Evolutionary conservation across 2,113 vertebrate genomes (phyloP).

Genomic region (Noturus placidus): DNA sequence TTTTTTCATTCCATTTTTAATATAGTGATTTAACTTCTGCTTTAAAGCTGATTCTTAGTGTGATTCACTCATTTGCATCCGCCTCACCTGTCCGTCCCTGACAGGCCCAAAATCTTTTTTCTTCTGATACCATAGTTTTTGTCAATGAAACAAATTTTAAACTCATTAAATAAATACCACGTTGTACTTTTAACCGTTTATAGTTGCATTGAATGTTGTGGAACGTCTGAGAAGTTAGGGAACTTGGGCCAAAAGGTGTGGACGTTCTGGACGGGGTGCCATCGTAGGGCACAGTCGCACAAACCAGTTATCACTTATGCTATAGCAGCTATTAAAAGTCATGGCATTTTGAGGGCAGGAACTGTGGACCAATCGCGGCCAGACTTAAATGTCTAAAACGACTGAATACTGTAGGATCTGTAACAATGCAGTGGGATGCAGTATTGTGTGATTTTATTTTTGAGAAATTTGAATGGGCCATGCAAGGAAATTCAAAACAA

Average conservation of each 20-base stretch:
- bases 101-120: neutral
- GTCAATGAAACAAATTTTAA: neutral
- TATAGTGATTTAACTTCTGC: no score
- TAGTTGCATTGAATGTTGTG: neutral
- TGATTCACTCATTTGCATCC: no score
- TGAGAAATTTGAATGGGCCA: neutral
- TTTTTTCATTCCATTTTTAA: no score
- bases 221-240: neutral
- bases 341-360: neutral
- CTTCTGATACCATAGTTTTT: neutral
- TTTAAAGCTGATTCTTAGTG: no score
- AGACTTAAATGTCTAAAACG: neutral
- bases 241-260: no score
- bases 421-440: neutral
- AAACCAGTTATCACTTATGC: neutral
- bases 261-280: no score
- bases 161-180: neutral
- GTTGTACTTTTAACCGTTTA: neutral
- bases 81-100: no score
- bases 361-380: neutral
- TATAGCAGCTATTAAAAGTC: neutral
- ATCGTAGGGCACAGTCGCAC: no score
- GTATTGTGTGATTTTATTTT: neutral
- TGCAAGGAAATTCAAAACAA: neutral
- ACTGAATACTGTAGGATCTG: neutral